Conservation (phyloP, 1,140 invertebrate species). For the Plectrocnemia conspersa region DNA sequence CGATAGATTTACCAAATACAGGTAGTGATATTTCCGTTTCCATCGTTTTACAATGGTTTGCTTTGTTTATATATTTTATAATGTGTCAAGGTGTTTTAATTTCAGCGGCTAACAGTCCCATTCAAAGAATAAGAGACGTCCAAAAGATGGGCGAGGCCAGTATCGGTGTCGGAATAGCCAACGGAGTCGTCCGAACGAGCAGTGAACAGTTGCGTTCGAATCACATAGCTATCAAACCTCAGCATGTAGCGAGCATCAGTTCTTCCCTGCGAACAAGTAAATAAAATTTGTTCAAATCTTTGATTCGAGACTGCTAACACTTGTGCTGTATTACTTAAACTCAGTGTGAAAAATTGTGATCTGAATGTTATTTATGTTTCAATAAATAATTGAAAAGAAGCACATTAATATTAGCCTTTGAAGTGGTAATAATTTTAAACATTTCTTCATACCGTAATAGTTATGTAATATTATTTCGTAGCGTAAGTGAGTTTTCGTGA, state of each 20-base stretch:
- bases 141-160: constrained; percentile 21
- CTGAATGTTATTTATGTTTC: too few species aligned
- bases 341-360: too few species aligned
- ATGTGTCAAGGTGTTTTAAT: background rate
- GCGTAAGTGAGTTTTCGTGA: too few species aligned
- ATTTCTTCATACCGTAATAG: too few species aligned
- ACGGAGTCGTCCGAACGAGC: constrained; percentile 7
- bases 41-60: background rate
- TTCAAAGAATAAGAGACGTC: constrained; percentile 29
- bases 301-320: too few species aligned
- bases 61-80: background rate
- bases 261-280: constrained; percentile 28
- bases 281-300: too few species aligned
- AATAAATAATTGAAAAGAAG: too few species aligned
- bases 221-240: constrained; percentile 34
- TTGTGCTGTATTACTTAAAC: too few species aligned
- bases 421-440: too few species aligned
- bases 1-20: constrained; percentile 32
- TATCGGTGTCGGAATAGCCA: constrained; percentile 11
- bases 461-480: too few species aligned
- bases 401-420: too few species aligned
- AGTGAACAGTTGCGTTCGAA: constrained; percentile 12
- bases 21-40: constrained; percentile 16
- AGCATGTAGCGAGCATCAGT: constrained; percentile 17
- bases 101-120: constrained; percentile 31